phyloP scores from a whole-genome alignment of 2,888 invertebrate species.

The Rhingia rostrata region DNA sequence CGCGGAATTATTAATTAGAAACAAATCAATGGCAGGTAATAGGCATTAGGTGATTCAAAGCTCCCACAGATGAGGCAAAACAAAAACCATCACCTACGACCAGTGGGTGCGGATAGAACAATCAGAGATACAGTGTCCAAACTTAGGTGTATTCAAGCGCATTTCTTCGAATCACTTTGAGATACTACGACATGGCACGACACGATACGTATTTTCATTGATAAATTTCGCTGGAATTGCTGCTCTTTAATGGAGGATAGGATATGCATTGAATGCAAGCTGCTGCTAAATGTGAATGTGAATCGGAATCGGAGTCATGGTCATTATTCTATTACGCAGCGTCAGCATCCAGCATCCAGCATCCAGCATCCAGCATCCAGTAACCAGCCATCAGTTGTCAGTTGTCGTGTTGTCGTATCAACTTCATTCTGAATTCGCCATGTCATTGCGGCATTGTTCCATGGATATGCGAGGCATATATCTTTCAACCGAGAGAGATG shows the following conservation, averaged over 20 bases:
- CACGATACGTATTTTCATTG: slow-evolving; percentile 42
- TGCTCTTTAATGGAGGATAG: neutral
- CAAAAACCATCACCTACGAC: too few species aligned
- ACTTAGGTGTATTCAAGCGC: slow-evolving; percentile 4
- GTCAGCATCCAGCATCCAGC: slow-evolving; percentile 27
- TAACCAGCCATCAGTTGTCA: slow-evolving; percentile 32
- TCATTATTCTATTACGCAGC: slow-evolving; percentile 69
- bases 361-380: slow-evolving; percentile 23
- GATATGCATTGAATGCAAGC: slow-evolving; percentile 21
- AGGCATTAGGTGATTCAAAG: neutral
- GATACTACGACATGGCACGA: neutral
- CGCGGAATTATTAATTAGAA: slow-evolving; percentile 67
- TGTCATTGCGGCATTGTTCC: slow-evolving; percentile 63
- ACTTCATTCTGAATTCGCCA: slow-evolving; percentile 52
- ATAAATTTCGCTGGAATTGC: slow-evolving; percentile 62
- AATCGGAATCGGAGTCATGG: slow-evolving; percentile 46
- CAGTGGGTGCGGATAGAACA: slow-evolving; percentile 10
- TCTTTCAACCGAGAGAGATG: slow-evolving; percentile 35
- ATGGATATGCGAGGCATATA: neutral
- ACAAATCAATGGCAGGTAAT: slow-evolving; percentile 63
- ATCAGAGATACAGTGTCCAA: slow-evolving; percentile 40
- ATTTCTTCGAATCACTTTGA: slow-evolving; percentile 40
- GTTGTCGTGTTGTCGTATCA: slow-evolving; percentile 61
- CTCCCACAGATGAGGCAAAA: slow-evolving; percentile 32
- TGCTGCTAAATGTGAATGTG: slow-evolving; percentile 2